Percentiles rank a stretch among this genome's conserved stretches.
These are phyloP conservation scores for Argynnis bischoffii DNA, from an alignment of 2,888 invertebrate genomes.

Conservation along the genomic window DNA sequence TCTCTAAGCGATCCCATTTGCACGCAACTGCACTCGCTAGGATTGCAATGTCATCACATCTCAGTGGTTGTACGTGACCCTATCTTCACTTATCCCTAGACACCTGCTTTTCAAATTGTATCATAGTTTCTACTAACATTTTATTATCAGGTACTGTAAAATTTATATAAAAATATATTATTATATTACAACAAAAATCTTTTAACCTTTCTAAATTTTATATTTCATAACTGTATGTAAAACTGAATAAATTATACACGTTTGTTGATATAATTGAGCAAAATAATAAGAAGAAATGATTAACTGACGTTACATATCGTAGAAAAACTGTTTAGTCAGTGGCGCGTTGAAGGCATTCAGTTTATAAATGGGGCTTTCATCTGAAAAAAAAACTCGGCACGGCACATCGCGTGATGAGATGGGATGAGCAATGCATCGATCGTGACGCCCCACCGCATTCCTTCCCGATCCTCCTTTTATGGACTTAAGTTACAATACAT, in stretches of 20 bases:
- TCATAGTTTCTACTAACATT: constrained; percentile 32
- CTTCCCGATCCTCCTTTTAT: constrained; percentile 35
- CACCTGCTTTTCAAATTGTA: constrained; percentile 71
- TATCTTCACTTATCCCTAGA: constrained; percentile 73
- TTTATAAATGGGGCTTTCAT: constrained; percentile 75
- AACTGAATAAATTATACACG: constrained; percentile 15
- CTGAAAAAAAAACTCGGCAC: constrained; percentile 71
- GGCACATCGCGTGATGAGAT: constrained; percentile 69
- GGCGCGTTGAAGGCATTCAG: constrained; percentile 74
- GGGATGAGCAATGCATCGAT: constrained; percentile 58
- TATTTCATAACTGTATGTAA: constrained; percentile 11
- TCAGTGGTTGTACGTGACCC: constrained; percentile 72
- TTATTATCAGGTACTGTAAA: constrained; percentile 26
- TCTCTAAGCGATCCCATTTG: constrained; percentile 51
- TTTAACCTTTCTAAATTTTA: not conserved
- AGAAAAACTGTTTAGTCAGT: constrained; percentile 66
- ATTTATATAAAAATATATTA: constrained; percentile 3
- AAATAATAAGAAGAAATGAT: constrained; percentile 33
- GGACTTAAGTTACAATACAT: constrained; percentile 19
- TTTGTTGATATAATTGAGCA: constrained; percentile 16
- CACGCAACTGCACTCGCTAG: constrained; percentile 58
- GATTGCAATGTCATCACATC: constrained; percentile 78
- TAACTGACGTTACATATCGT: constrained; percentile 49
- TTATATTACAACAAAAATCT: not conserved
- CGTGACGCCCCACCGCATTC: constrained; percentile 46